A percentile compares a stretch with the other conserved stretches of the same genome.
Conservation (phyloP, 2,797 vertebrate genomes). For the Crax fasciolata region DNA sequence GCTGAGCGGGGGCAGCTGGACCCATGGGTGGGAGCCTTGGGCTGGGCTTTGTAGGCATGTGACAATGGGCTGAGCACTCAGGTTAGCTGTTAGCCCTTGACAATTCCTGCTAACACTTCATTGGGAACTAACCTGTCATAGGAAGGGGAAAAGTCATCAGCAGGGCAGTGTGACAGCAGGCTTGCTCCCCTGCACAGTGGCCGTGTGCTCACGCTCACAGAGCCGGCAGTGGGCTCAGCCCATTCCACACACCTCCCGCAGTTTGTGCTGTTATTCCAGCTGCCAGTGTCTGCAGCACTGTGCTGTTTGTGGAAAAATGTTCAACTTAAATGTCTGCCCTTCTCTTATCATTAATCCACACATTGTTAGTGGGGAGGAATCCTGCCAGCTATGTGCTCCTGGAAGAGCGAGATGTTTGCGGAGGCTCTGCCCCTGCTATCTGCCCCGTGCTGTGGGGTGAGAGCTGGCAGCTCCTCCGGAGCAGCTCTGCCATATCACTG, state of each 20-base stretch:
- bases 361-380: slow-evolving; percentile 63
- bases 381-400: slow-evolving; percentile 76
- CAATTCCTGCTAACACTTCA: background rate
- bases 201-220: fast-evolving
- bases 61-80: background rate
- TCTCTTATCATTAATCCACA: slow-evolving; percentile 72
- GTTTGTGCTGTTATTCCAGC: background rate
- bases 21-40: background rate
- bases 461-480: slow-evolving; percentile 44
- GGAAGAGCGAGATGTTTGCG: slow-evolving; percentile 68
- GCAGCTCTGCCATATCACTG: background rate
- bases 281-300: slow-evolving; percentile 42
- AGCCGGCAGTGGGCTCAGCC: background rate
- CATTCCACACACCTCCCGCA: background rate
- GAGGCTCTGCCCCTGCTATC: slow-evolving; percentile 49
- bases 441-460: slow-evolving; percentile 47
- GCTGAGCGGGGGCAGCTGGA: background rate
- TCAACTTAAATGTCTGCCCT: slow-evolving; percentile 53
- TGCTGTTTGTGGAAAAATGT: slow-evolving; percentile 67
- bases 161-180: too few relatives aligned
- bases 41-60: too few relatives aligned
- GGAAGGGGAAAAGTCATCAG: background rate
- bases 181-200: fast-evolving
- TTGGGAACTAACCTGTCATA: background rate
- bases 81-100: background rate